Evolutionary conservation across 1,140 invertebrate genomes (phyloP).

Genomic region (Akabosia matsudoensis): DNA sequence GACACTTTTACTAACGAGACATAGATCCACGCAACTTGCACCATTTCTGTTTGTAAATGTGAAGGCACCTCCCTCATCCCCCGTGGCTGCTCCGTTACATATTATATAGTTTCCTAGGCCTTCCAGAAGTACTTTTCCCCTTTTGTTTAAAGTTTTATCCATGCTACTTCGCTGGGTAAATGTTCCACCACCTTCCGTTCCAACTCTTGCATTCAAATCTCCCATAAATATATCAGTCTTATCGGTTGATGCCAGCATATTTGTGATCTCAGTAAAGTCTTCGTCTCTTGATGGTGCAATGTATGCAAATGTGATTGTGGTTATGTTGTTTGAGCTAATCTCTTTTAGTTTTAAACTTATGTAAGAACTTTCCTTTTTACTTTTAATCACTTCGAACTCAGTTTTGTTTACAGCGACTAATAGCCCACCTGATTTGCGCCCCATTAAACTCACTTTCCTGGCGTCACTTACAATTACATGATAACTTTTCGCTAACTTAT

Average conservation of each 20-base stretch:
- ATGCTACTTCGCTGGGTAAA: neutral
- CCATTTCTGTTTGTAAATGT: slow-evolving; percentile 1
- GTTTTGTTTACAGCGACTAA: neutral
- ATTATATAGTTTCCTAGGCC: neutral
- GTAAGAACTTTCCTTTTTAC: too few species aligned
- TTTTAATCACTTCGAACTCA: neutral
- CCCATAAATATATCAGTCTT: neutral
- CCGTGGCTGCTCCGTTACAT: neutral
- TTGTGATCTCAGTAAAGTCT: neutral
- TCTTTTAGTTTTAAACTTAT: neutral
- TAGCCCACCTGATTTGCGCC: neutral
- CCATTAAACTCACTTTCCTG: neutral
- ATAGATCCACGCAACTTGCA: neutral
- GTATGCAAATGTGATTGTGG: neutral
- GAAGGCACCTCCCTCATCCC: neutral
- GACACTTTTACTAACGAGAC: neutral
- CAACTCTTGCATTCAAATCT: neutral
- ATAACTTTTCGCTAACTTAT: neutral
- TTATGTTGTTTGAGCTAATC: neutral
- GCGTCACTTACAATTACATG: neutral
- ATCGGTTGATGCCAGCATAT: neutral
- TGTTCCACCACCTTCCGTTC: neutral
- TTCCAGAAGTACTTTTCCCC: neutral
- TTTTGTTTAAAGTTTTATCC: neutral
- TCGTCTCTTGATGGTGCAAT: neutral